Conservation (phyloP, 1,140 invertebrate genomes). For the Dryas iulia region DNA sequence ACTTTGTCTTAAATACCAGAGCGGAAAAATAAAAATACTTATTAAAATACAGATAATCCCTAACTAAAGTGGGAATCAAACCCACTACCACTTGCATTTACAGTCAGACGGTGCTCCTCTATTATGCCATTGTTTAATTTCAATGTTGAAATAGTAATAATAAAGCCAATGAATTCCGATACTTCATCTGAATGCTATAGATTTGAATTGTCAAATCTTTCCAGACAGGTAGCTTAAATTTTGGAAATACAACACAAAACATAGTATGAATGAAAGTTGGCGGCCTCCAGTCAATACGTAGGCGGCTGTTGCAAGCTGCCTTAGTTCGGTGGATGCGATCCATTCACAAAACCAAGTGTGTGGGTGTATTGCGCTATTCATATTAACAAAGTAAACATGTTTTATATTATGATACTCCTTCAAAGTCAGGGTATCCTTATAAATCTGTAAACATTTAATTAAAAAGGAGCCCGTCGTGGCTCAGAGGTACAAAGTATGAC, state of each 20-base stretch:
- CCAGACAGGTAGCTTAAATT: conserved; percentile 23
- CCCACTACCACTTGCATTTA: too few species aligned
- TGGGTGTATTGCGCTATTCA: conserved; percentile 51
- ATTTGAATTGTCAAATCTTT: neutral
- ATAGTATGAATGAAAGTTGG: conserved; percentile 75
- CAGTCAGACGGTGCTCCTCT: too few species aligned
- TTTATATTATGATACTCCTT: conserved; percentile 14
- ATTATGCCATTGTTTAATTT: too few species aligned
- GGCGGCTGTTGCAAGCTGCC: conserved; percentile 69
- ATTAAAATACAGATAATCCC: too few species aligned
- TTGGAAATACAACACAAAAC: conserved; percentile 31
- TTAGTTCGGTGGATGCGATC: conserved; percentile 48
- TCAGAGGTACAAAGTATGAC: neutral
- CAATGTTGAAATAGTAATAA: too few species aligned
- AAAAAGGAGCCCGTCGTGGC: neutral
- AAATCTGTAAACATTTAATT: neutral
- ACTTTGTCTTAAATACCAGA: too few species aligned
- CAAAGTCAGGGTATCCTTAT: conserved; percentile 11
- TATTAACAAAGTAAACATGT: conserved; percentile 30
- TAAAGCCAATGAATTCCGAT: neutral
- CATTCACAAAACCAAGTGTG: conserved; percentile 68
- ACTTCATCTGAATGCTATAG: neutral
- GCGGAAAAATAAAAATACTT: too few species aligned
- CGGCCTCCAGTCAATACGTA: conserved; percentile 64
- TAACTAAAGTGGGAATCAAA: too few species aligned